Base-by-base conservation (phyloP, 2,113 vertebrate genomes). In the Zeus faber region DNA sequence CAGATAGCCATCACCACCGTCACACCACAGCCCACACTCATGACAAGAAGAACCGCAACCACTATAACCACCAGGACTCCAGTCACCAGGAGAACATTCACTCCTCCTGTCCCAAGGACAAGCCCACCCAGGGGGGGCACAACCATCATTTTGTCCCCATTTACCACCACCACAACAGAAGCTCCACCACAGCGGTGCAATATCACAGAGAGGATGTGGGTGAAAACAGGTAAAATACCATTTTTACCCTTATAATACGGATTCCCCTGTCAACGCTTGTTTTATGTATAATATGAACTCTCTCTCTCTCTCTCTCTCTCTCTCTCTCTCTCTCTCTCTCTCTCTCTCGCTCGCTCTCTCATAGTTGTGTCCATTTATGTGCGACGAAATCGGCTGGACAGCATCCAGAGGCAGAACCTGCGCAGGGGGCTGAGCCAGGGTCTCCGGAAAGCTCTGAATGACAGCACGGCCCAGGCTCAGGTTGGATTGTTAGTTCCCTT, bases 301-400 rank as follows among this genome's bases (percentile, higher is more conserved):
- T 62, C 24, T 67, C 20, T 9, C 51, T 29, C 2, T 21, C 5
- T 17, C 31, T 49, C 2, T 18, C 22, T 39, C 20, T 37, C 18
- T 31, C 2, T 55, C 43, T 57, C 3, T 20, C 23, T 25, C 22
- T 44, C 23, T 39, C 14, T n/a, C 55, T 35, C 1, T 65, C 63
- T 18, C 52, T 71, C 41, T 66, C 39, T 62, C 11, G 47, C 7
- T 17, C 24, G 48, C 70, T 72, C 17, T 68, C 57, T 65, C 54
- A 46, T 77, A 99, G 97, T 98, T 85, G 84, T 98, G 57, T 91
- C 93, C 67, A 82, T 98, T 76, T 93, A 91, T 62, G 89, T 92
- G 7, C 92, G 94, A 73, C 91, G 91, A 68, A 83, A 88, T 66
- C 85, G 93, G 29, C 84, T 87, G 73, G 91, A 89, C 67, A 92